Evolutionary conservation across 2,797 vertebrate species (phyloP).

Genomic region (Callimico goeldii): DNA sequence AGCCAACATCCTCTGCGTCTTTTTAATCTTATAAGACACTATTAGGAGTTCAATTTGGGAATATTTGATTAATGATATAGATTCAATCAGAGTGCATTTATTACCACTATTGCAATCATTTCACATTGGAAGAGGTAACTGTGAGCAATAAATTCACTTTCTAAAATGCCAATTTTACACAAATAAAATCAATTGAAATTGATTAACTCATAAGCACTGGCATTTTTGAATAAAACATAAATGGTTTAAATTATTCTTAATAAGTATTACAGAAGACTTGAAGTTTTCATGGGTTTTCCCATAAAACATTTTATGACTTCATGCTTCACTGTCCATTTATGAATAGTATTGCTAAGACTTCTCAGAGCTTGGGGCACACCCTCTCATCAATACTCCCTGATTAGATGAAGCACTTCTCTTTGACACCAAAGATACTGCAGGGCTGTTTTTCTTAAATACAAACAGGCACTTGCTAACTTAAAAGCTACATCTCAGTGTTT

Average conservation of each 20-base stretch:
- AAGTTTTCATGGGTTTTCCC: constrained; percentile 66
- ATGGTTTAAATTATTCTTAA: constrained; percentile 73
- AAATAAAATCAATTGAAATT: constrained; percentile 78
- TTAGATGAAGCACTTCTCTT: not conserved
- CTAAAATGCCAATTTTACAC: constrained; percentile 74
- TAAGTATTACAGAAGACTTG: constrained; percentile 53
- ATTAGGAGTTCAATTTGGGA: constrained; percentile 62
- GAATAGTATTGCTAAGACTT: not conserved
- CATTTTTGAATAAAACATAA: constrained; percentile 70
- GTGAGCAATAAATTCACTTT: constrained; percentile 69
- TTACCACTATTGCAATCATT: constrained; percentile 59
- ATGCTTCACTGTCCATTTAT: constrained; percentile 33
- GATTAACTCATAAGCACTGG: constrained; percentile 66
- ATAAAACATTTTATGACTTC: constrained; percentile 52
- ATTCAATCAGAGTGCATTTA: constrained; percentile 58
- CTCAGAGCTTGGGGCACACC: not conserved
- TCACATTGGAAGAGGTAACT: constrained; percentile 45
- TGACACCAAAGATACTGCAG: not conserved
- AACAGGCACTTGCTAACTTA: not conserved
- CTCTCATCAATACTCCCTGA: not conserved
- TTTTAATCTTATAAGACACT: constrained; percentile 60
- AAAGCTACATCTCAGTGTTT: not conserved
- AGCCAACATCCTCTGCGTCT: constrained; percentile 26
- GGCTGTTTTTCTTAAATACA: constrained; percentile 4
- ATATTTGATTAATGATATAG: constrained; percentile 63